Evolutionary conservation across 30 jellyfish, hydroid and myxozoan species (phyloP), one percentile per base, ranked within the genome.

Genomic region (Cassiopea andromeda): DNA sequence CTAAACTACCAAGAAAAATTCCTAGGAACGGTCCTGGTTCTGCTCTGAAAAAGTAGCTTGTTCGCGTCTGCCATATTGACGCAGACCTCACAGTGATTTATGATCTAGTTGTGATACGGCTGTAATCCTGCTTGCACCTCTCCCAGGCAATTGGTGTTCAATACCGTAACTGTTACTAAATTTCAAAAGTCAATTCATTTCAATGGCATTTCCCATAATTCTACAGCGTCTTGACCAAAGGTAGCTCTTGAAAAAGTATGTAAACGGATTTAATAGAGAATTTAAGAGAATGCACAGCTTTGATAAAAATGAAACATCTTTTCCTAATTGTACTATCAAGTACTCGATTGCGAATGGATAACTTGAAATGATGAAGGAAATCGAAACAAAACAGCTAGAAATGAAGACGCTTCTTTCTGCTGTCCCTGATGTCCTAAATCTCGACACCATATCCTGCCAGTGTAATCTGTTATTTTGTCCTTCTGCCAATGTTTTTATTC

Each of bases 281-380:
- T 86, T 86, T 54, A 61, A 69, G 61, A 86, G 64, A 45, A 86
- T 69, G 2, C 49, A 44, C 12, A 86, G 75, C 61, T 57, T 86
- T 10, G 93, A 7, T 1, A 47, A 4, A 2, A 69, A 75, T n/a
- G 61, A 43, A 48, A 44, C 84, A 70, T 16, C 54, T 1, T 46
- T 69, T 44, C 75, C 89, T 15, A 7, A 66, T 27, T 46, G 60
- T 17, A 6, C 48, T 1, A 67, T 27, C 2, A 77, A 49, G 72
- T 50, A 60, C 75, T 86, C 89, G 46, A 86, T 86, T 1, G 93
- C 85, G 48, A 86, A 86, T 4, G 93, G 93, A 64, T 86, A 86
- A 1, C 89, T 73, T 49, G 76, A 86, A 5, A 69, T 44, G 8
- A 86, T 57, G 57, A 66, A 86, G 19, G 93, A 45, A 45, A 86